Evolutionary conservation across 2,113 vertebrate species (phyloP), one percentile per base, ranked within the genome.

Genomic region (Pampusana beccarii): DNA sequence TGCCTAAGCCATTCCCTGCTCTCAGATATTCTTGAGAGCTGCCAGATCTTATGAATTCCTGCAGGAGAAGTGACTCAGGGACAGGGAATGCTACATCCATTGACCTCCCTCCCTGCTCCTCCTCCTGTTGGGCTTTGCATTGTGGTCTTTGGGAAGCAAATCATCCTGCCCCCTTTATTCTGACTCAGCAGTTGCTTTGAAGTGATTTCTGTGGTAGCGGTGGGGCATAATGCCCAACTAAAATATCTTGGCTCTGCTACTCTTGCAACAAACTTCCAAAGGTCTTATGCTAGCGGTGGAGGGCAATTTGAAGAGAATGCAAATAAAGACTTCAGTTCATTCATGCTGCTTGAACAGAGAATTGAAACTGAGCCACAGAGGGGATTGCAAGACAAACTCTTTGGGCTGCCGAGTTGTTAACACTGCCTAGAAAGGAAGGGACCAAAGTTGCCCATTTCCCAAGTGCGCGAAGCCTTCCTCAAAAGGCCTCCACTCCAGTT

Each of bases 271-370:
- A 97, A 95, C 93, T 97, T 97, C 93, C 92, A 93, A 94, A 97
- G 96, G 96, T 96, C 94, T 97, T 93, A 94, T 96, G 91, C 96
- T 97, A 93, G 95, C 1, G 88, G 96, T 95, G 84, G 92, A 97
- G 96, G 92, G 93, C 97, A 97, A 97, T 97, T 97, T 96, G 93
- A 96, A 96, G 96, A 96, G 95, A 97, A 97, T 96, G 97, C 95
- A 97, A 97, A 97, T 96, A 97, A 96, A 97, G 92, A 80, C 85
- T 97, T 97, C 12, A 0, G 60, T 97, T 97, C 96, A 97, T 97
- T 97, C 96, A 97, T 94, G 90, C 91, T 95, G 74, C 94, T 75
- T 97, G 95, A 92, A 93, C 69, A 96, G 60, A 87, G 95, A 94
- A 90, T 71, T 86, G 95, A 93, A 97, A 97, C 95, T 95, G 90